Evolutionary conservation across 2,113 vertebrate genomes (phyloP), one percentile per base, ranked within the genome.

Genomic region (Salvelinus alpinus): DNA sequence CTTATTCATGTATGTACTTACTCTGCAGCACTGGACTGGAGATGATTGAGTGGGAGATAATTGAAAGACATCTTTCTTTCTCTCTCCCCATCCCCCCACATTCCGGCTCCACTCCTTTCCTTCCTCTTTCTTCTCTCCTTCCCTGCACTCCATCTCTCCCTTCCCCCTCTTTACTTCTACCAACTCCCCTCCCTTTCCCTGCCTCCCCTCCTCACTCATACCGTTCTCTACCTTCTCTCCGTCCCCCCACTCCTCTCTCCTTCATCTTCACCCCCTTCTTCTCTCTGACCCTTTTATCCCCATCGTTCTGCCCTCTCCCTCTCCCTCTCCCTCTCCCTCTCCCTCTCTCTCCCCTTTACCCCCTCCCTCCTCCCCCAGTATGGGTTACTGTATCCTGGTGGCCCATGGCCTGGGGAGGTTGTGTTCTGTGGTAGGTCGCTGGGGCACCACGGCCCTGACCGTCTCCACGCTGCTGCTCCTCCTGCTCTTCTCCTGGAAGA

Each of bases 341-440:
- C 18, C 5, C 38, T 25, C 9, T 66, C 5, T 4, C 12, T n/a
- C 20, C 5, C 27, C 8, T 6, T 16, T 4, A 20, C 8, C 7
- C 34, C 29, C 27, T 13, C 18, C 27, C 34, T 1, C 57, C 64
- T 60, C 76, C 8, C 83, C 2, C 86, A 99, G 98, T 79, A 98
- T 99, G 97, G 98, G 98, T 1, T 98, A 97, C 91, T 99, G 97
- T 85, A 97, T 99, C 85, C 94, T 99, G 84, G 93, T 97, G 68
- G 94, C 95, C 79, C 95, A 98, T 0, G 97, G 97, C 8, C 80
- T 99, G 70, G 95, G 92, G 80, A 94, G 94, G 73, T 92, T 99
- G 70, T 94, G 92, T 71, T 84, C 91, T 0, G 83, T 93, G 85
- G 88, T 94, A n/a, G 94, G 93, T 27, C 94, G 95, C 0, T 95